phyloP scores from a whole-genome alignment of 2,888 invertebrate species.

The Cetonia aurata region DNA sequence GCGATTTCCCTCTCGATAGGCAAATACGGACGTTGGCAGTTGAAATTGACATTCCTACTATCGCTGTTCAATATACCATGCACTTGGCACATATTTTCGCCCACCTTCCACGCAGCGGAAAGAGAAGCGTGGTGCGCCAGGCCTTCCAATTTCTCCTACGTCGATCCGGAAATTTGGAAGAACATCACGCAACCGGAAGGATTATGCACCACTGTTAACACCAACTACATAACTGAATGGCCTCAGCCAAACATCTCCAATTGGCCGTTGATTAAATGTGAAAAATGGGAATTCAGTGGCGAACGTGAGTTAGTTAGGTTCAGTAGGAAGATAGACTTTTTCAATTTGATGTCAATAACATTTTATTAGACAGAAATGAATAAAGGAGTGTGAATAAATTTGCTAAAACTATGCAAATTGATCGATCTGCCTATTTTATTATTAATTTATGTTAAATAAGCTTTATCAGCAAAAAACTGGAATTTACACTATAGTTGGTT shows the following conservation, averaged over 20 bases:
- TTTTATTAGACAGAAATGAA: too few relatives aligned
- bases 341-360: too few relatives aligned
- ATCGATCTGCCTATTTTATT: too few relatives aligned
- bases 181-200: constrained; percentile 76
- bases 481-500: too few relatives aligned
- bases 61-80: constrained; percentile 84
- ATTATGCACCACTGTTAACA: constrained; percentile 71
- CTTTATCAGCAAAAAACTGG: too few relatives aligned
- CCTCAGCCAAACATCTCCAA: constrained; percentile 46
- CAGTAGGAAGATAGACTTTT: too few relatives aligned
- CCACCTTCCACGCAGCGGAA: constrained; percentile 79
- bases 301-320: constrained; percentile 57
- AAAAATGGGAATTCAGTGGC: constrained; percentile 62
- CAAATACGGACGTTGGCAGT: constrained; percentile 83
- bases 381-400: too few relatives aligned
- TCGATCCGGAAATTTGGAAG: constrained; percentile 73
- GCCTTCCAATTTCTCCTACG: constrained; percentile 70
- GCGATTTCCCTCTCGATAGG: constrained; percentile 78
- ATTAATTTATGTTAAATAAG: too few relatives aligned
- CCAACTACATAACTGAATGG: constrained; percentile 54
- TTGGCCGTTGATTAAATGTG: constrained; percentile 56
- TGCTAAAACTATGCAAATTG: too few relatives aligned
- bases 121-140: constrained; percentile 79
- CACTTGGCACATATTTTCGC: constrained; percentile 84
- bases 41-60: constrained; percentile 79